Percentiles rank a stretch among this genome's conserved stretches.
These are phyloP conservation scores for Leontopithecus rosalia DNA, from an alignment of 2,797 vertebrate genomes.

Conservation along the genomic window DNA sequence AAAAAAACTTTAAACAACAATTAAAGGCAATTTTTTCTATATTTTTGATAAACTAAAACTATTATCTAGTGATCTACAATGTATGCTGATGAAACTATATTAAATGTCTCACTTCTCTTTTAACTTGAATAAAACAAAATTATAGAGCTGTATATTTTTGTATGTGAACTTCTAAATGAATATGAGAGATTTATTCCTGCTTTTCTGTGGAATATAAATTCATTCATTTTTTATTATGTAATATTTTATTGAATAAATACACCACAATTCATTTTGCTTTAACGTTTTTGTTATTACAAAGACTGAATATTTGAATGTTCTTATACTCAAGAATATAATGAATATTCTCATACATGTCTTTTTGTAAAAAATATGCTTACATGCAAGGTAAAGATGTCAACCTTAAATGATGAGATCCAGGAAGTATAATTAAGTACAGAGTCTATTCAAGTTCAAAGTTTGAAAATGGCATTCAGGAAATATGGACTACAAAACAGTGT, in stretches of 20 bases:
- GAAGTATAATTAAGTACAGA: neutral
- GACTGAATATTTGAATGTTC: neutral
- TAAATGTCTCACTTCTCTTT: neutral
- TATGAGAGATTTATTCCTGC: neutral
- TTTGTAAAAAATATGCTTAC: neutral
- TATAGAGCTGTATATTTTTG: neutral
- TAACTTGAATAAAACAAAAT: neutral
- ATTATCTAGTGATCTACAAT: neutral
- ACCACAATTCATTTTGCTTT: neutral
- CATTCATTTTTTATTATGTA: neutral
- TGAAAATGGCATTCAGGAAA: neutral
- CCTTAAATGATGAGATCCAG: neutral
- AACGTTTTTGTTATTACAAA: neutral
- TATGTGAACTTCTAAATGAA: neutral
- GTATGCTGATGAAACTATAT: neutral
- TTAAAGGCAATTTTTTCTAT: neutral
- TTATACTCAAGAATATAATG: neutral
- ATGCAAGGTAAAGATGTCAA: neutral
- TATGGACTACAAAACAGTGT: neutral
- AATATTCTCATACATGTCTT: neutral
- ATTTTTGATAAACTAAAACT: neutral
- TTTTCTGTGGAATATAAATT: neutral
- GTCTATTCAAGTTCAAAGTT: neutral
- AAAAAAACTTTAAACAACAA: neutral
- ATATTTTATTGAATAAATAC: neutral